Conservation (phyloP, 2,888 invertebrate species). For the Glaucopsyche alexis region DNA sequence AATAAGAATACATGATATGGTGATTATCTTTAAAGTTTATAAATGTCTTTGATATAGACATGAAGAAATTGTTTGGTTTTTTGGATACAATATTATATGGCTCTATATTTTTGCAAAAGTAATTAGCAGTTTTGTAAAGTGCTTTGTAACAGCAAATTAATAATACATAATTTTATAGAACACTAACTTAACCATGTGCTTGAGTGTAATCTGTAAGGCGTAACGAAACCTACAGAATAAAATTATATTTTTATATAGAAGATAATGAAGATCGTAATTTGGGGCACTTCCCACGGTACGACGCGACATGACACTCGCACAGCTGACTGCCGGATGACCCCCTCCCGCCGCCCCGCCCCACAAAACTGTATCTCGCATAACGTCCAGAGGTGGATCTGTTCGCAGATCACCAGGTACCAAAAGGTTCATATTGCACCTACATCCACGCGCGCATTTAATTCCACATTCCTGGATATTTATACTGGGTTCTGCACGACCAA, state of each 20-base stretch:
- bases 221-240: constrained; percentile 28
- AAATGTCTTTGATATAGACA: not conserved
- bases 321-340: constrained; percentile 72
- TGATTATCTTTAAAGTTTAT: not conserved
- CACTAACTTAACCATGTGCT: not conserved
- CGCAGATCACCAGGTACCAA: constrained; percentile 55
- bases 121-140: too few species aligned
- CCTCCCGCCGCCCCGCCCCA: constrained; percentile 48
- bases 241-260: constrained; percentile 47
- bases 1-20: not conserved
- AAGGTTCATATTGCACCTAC: constrained; percentile 48
- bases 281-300: constrained; percentile 70
- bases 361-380: constrained; percentile 41
- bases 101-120: not conserved
- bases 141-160: too few species aligned
- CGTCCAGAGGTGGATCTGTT: constrained; percentile 47
- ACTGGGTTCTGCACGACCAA: not conserved
- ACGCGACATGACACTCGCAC: constrained; percentile 69
- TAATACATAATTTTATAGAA: not conserved
- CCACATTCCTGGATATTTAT: not conserved
- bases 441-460: constrained; percentile 42
- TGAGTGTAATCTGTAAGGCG: not conserved
- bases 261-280: constrained; percentile 60
- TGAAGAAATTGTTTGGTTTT: not conserved
- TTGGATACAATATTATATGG: not conserved